phyloP scores from a whole-genome alignment of 2,113 vertebrate species.

The Campylomormyrus numenius region DNA sequence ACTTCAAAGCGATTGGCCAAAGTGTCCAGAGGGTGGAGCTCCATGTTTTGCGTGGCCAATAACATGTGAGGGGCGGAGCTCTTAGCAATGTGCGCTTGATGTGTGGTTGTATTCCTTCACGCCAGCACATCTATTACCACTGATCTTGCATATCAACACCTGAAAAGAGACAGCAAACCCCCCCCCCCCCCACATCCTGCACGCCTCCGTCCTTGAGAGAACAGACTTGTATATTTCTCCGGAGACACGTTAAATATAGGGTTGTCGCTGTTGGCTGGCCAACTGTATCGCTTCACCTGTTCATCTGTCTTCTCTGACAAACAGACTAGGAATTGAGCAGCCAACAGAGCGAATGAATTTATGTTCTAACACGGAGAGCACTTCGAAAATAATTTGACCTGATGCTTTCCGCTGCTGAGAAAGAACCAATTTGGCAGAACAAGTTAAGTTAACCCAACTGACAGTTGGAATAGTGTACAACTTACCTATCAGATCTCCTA shows the following conservation, averaged over 20 bases:
- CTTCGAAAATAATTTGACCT: neutral
- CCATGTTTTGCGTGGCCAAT: neutral
- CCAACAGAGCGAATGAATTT: neutral
- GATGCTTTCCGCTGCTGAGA: neutral
- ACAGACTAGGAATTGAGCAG: neutral
- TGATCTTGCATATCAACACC: neutral
- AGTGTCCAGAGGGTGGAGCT: neutral
- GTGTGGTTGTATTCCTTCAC: neutral
- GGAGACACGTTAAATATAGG: conserved; percentile 19
- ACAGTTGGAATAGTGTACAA: neutral
- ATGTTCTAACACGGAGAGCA: neutral
- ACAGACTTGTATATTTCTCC: conserved; percentile 5
- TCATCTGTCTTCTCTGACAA: conserved; percentile 13
- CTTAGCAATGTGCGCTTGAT: neutral
- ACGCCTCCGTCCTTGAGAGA: conserved; percentile 6
- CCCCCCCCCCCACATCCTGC: neutral
- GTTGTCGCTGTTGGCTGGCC: neutral
- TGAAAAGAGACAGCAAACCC: neutral
- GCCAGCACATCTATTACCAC: neutral
- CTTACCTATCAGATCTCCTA: neutral
- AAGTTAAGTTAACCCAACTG: neutral
- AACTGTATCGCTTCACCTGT: conserved; percentile 5
- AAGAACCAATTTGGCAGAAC: neutral
- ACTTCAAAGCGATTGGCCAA: neutral
- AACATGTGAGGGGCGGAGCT: neutral